A percentile compares a stretch with the other conserved stretches of the same genome.
phyloP scores from a whole-genome alignment of 2,888 invertebrate genomes.

The Lathronympha strigana region DNA sequence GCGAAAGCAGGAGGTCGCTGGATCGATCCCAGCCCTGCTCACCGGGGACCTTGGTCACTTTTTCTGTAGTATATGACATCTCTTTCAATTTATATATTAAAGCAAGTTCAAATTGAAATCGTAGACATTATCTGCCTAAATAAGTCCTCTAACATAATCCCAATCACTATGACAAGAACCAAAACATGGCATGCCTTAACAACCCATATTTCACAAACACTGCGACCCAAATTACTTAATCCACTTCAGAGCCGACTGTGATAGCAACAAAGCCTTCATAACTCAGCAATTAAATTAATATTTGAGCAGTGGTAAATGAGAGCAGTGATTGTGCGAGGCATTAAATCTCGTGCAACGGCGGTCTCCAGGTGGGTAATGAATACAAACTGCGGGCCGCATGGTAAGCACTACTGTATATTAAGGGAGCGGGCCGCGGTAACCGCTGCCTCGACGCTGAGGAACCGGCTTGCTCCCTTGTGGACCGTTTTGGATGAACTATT shows the following conservation, averaged over 20 bases:
- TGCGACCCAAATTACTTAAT: conserved; percentile 39
- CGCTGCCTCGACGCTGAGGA: conserved; percentile 52
- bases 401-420: conserved; percentile 78
- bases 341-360: conserved; percentile 67
- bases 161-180: conserved; percentile 5
- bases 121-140: neutral
- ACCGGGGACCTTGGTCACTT: no score
- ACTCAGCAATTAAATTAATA: conserved; percentile 61
- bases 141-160: neutral
- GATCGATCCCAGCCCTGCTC: no score
- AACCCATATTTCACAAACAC: conserved; percentile 25
- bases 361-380: conserved; percentile 77
- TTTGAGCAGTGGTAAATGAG: conserved; percentile 69
- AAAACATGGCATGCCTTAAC: conserved; percentile 11
- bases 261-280: conserved; percentile 44
- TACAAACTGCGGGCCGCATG: conserved; percentile 78
- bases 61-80: no score
- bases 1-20: no score
- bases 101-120: no score
- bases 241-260: conserved; percentile 31
- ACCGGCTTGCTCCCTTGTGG: conserved; percentile 53
- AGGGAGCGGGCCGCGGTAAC: conserved; percentile 65
- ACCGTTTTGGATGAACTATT: conserved; percentile 61
- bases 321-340: conserved; percentile 66
- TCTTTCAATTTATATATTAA: no score